phyloP scores from a whole-genome alignment of 2,797 vertebrate genomes.

The Poecilia velifera region DNA sequence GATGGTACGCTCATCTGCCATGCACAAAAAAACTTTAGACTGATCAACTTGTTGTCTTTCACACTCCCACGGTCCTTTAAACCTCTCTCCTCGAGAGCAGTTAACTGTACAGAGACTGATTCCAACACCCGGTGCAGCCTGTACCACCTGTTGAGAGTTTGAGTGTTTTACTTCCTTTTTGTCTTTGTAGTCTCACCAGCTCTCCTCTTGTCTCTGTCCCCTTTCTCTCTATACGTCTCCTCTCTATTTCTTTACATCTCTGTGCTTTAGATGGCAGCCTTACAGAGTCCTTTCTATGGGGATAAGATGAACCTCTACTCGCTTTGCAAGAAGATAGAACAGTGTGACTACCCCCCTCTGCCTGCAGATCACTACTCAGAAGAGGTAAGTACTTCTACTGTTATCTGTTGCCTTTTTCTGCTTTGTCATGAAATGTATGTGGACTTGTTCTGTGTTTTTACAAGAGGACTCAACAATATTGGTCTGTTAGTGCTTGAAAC shows the following conservation, averaged over 20 bases:
- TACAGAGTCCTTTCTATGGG: conserved; percentile 98
- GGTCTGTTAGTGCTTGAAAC: conserved; percentile 7
- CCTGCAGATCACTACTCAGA: conserved; percentile 99
- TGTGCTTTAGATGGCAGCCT: conserved; percentile 91
- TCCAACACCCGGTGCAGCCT: not conserved
- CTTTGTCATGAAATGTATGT: conserved; percentile 8
- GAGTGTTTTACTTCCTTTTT: conserved; percentile 26
- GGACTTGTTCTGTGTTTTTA: conserved; percentile 27
- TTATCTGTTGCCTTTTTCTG: conserved; percentile 18
- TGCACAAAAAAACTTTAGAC: conserved; percentile 13
- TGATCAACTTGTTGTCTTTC: conserved; percentile 28
- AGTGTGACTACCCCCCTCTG: conserved; percentile 98
- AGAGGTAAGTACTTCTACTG: conserved; percentile 81
- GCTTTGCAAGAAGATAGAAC: conserved; percentile 99
- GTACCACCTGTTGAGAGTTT: conserved; percentile 37
- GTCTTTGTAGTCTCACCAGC: conserved; percentile 12
- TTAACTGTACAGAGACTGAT: conserved; percentile 5
- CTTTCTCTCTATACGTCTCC: conserved; percentile 15
- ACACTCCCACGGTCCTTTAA: conserved; percentile 10
- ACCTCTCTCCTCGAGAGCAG: not conserved
- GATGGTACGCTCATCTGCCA: conserved; percentile 12
- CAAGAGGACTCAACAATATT: conserved; percentile 12
- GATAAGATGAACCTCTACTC: conserved; percentile 99
- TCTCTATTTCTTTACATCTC: conserved; percentile 44
- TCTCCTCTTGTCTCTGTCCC: conserved; percentile 14